Conservation (phyloP, 2,888 invertebrate species). For the Xylocampa areola region DNA sequence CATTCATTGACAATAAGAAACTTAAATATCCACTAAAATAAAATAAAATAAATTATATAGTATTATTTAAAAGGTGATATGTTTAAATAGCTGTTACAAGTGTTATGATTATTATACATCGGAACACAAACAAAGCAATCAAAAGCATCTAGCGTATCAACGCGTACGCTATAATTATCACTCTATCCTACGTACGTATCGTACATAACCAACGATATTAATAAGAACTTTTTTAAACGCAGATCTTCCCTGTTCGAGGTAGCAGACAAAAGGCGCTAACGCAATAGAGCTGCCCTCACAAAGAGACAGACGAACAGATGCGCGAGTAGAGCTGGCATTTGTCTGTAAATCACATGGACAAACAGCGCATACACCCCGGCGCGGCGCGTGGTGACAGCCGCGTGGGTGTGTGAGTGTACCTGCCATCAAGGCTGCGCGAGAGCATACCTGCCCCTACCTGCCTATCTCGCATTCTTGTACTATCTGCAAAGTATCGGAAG, state of each 20-base stretch:
- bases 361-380: constrained; percentile 76
- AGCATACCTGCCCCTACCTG: constrained; percentile 81
- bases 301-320: constrained; percentile 83
- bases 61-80: constrained; percentile 59
- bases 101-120: constrained; percentile 62
- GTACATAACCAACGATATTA: constrained; percentile 46
- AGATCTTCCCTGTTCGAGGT: constrained; percentile 73
- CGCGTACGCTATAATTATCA: constrained; percentile 70
- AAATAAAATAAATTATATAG: constrained; percentile 50
- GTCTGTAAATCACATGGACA: constrained; percentile 86
- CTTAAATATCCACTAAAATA: constrained; percentile 15
- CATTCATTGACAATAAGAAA: background rate
- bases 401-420: constrained; percentile 65
- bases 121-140: constrained; percentile 70
- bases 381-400: constrained; percentile 47
- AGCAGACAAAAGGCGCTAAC: constrained; percentile 81
- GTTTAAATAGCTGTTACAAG: constrained; percentile 53
- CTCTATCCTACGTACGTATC: constrained; percentile 60
- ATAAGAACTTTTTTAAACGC: constrained; percentile 76
- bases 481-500: constrained; percentile 82
- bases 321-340: constrained; percentile 79
- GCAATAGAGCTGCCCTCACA: constrained; percentile 78
- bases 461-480: constrained; percentile 83
- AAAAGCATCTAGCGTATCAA: constrained; percentile 64
- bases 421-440: constrained; percentile 68